These are phyloP conservation scores for Pseudochirops corinnae DNA, from an alignment of 2,797 vertebrate genomes.

Conservation along the genomic window DNA sequence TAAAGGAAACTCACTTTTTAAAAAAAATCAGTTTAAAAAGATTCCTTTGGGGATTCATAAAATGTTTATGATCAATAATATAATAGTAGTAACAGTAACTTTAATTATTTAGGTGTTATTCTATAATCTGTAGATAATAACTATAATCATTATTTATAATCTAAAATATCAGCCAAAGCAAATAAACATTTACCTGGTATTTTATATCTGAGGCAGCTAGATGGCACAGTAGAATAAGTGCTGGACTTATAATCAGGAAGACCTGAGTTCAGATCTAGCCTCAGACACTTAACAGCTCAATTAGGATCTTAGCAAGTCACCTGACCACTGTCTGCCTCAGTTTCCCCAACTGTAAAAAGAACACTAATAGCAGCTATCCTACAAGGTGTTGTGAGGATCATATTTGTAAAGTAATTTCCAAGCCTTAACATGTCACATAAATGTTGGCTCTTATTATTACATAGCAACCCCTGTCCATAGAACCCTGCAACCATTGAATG, in stretches of 20 bases:
- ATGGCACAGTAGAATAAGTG: not conserved
- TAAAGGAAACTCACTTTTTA: constrained; percentile 56
- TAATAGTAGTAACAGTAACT: constrained; percentile 55
- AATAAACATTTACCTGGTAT: not conserved
- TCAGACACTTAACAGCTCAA: not conserved
- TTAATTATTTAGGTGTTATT: constrained; percentile 55
- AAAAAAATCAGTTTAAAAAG: constrained; percentile 54
- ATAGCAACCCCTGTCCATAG: not conserved
- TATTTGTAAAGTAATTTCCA: not conserved
- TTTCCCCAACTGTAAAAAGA: not conserved
- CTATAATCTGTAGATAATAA: not conserved
- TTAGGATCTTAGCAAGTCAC: not conserved
- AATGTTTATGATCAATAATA: constrained; percentile 39
- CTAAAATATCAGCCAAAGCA: not conserved
- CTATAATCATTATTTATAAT: not conserved
- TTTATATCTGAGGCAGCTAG: not conserved
- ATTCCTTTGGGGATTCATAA: constrained; percentile 52
- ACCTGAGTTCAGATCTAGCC: not conserved
- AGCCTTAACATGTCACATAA: not conserved
- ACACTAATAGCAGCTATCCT: not conserved
- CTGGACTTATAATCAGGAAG: not conserved
- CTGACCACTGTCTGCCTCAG: not conserved
- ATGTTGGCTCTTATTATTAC: not conserved
- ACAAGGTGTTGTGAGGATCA: not conserved
- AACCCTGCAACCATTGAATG: not conserved